These are phyloP conservation scores for Synodontis membranacea DNA, from an alignment of 2,113 vertebrate genomes.

Conservation along the genomic window DNA sequence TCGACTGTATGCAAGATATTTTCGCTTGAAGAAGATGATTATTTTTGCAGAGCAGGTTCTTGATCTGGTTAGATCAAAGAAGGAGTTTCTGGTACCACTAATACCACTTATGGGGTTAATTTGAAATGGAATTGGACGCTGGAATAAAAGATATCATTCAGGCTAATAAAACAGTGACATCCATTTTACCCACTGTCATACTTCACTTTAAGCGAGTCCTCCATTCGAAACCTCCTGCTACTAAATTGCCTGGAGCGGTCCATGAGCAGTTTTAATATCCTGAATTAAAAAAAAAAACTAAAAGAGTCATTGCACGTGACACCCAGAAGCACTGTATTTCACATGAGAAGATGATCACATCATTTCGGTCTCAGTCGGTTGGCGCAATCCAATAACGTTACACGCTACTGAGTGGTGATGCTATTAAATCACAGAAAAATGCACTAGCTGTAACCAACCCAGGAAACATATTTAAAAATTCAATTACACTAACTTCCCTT, in stretches of 20 bases:
- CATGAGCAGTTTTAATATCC: constrained; percentile 35
- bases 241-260: constrained; percentile 43
- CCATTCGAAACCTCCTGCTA: constrained; percentile 34
- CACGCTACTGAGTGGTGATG: constrained; percentile 6
- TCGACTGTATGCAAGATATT: not conserved
- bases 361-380: constrained; percentile 15
- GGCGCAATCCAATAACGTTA: constrained; percentile 8
- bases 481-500: constrained; percentile 8
- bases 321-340: constrained; percentile 17
- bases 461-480: constrained; percentile 17
- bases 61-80: not conserved
- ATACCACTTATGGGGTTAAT: not conserved
- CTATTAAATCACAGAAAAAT: constrained; percentile 16
- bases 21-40: not conserved
- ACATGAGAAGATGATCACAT: constrained; percentile 24
- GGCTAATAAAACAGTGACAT: constrained; percentile 36
- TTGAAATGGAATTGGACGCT: constrained; percentile 1
- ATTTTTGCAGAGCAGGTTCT: not conserved
- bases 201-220: constrained; percentile 43
- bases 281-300: constrained; percentile 41
- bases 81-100: not conserved
- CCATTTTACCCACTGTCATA: constrained; percentile 39
- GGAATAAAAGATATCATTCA: constrained; percentile 36
- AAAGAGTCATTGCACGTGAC: constrained; percentile 27
- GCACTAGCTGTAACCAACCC: not conserved